phyloP scores from a whole-genome alignment of 2,888 invertebrate species.

The Parapristionchus giblindavisi region DNA sequence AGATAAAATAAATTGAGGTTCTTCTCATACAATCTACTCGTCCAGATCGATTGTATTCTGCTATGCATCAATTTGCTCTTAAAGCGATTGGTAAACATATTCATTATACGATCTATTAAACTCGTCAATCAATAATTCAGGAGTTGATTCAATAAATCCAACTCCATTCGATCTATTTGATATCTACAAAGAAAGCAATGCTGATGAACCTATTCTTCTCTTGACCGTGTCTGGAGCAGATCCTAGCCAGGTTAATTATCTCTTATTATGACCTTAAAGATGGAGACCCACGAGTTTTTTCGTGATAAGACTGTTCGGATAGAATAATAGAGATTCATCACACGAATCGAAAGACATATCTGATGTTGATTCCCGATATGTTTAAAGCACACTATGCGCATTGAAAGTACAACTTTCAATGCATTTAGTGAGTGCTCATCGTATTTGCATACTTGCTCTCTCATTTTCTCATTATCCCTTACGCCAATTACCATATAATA shows the following conservation, averaged over 20 bases:
- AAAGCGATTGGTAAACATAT: conserved; percentile 70
- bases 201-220: conserved; percentile 82
- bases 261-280: too few species aligned
- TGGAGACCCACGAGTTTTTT: too few species aligned
- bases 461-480: too few species aligned
- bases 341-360: too few species aligned
- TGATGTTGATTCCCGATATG: too few species aligned
- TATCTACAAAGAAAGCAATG: conserved; percentile 73
- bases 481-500: too few species aligned
- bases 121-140: conserved; percentile 39
- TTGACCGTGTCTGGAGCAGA: conserved; percentile 89
- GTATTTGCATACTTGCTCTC: too few species aligned
- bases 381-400: too few species aligned
- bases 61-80: conserved; percentile 80
- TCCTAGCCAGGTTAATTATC: conserved; percentile 76
- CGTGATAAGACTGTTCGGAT: too few species aligned
- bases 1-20: conserved; percentile 72
- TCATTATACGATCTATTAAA: not conserved
- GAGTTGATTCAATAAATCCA: conserved; percentile 70
- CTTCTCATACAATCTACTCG: conserved; percentile 82
- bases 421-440: not conserved
- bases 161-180: conserved; percentile 76
- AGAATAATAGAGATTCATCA: too few species aligned
- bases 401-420: too few species aligned
- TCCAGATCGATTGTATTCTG: conserved; percentile 84